phyloP scores from a whole-genome alignment of 2,113 vertebrate genomes.

The Pteronura brasiliensis region DNA sequence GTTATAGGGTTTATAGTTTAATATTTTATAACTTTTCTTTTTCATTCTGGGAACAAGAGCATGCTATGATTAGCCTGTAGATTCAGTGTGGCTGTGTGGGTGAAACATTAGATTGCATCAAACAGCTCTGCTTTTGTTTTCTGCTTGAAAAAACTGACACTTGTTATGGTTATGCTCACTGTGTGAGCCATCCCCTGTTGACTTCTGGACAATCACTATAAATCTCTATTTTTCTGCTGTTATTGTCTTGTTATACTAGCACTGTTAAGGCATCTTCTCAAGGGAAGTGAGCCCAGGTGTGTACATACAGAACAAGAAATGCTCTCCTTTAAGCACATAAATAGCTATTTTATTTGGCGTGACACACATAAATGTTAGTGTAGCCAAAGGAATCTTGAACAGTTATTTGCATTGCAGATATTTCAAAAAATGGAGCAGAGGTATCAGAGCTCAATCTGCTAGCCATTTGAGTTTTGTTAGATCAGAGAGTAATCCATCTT shows the following conservation, averaged over 20 bases:
- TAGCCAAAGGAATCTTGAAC: conserved; percentile 65
- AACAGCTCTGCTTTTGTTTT: conserved; percentile 61
- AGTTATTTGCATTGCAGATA: conserved; percentile 70
- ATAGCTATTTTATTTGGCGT: conserved; percentile 71
- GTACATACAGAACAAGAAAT: conserved; percentile 47
- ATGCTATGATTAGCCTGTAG: background rate
- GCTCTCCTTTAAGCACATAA: conserved; percentile 67
- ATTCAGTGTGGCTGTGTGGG: conserved; percentile 44
- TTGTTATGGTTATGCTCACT: conserved; percentile 50
- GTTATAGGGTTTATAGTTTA: conserved; percentile 29
- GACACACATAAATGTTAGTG: conserved; percentile 60
- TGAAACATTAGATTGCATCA: conserved; percentile 49
- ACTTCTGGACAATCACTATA: conserved; percentile 74
- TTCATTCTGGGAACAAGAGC: background rate
- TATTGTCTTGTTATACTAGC: conserved; percentile 70
- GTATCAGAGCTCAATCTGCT: conserved; percentile 47
- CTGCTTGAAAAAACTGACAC: conserved; percentile 66
- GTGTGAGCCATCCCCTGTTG: conserved; percentile 65
- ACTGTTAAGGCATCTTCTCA: conserved; percentile 63
- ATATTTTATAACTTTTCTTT: conserved; percentile 42
- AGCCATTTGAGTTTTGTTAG: conserved; percentile 54
- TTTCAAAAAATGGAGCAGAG: conserved; percentile 21
- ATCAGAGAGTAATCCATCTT: conserved; percentile 45
- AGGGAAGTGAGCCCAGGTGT: conserved; percentile 70
- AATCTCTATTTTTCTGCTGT: conserved; percentile 75